Conservation (phyloP, 1,140 invertebrate species). For the Drosophila ficusphila region DNA sequence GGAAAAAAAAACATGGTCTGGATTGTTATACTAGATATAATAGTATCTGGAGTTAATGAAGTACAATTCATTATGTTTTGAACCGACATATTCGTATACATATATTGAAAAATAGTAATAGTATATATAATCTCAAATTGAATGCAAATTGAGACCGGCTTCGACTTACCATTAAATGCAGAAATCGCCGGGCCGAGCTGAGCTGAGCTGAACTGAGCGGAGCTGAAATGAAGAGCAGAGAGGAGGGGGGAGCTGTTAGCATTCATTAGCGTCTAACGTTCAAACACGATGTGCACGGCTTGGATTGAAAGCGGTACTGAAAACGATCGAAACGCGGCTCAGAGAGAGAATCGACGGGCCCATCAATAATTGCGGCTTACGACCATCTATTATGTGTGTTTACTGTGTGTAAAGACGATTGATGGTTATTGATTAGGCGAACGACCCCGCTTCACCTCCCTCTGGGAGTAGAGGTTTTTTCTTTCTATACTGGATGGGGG, state of each 20-base stretch:
- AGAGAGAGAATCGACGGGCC: constrained; percentile 21
- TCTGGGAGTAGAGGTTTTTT: neutral
- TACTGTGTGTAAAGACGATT: constrained; percentile 78
- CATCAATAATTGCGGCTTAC: constrained; percentile 81
- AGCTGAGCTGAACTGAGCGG: constrained; percentile 27
- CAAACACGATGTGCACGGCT: constrained; percentile 28
- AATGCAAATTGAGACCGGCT: neutral
- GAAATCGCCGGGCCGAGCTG: constrained; percentile 24
- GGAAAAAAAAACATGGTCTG: too few species aligned
- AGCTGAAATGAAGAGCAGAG: constrained; percentile 17
- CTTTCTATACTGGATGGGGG: neutral
- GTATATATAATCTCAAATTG: neutral
- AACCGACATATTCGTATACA: too few species aligned
- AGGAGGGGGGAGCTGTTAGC: constrained; percentile 45
- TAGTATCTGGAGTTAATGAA: too few species aligned
- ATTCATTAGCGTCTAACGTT: constrained; percentile 49
- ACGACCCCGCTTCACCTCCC: constrained; percentile 1
- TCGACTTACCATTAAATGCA: constrained; percentile 72
- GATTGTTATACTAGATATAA: too few species aligned
- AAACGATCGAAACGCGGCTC: constrained; percentile 20
- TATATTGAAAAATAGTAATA: too few species aligned
- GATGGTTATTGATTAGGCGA: constrained; percentile 77
- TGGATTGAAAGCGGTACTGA: neutral
- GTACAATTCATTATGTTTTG: too few species aligned
- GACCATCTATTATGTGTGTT: constrained; percentile 73